Conservation (phyloP, 2,797 vertebrate genomes). For the Fratercula arctica region DNA sequence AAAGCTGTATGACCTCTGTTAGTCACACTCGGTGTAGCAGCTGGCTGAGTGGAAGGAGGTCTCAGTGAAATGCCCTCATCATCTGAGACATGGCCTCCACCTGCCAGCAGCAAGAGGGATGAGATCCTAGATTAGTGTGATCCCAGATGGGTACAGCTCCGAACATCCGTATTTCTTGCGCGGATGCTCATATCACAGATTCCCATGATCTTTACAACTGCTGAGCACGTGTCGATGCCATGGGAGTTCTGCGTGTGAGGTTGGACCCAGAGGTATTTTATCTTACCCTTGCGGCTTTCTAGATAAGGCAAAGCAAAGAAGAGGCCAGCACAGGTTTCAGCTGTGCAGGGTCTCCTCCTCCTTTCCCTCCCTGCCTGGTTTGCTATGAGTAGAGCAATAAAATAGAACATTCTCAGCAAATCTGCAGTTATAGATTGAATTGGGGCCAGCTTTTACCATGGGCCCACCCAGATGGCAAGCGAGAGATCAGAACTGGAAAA, state of each 20-base stretch:
- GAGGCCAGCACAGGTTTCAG: neutral
- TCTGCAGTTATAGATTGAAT: neutral
- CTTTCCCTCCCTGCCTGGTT: neutral
- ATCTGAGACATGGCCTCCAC: neutral
- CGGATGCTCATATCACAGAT: neutral
- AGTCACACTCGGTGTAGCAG: neutral
- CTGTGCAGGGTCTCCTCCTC: neutral
- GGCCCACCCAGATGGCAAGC: neutral
- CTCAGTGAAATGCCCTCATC: neutral
- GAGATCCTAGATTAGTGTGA: neutral
- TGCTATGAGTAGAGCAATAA: neutral
- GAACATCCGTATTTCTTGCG: neutral
- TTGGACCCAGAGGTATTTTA: neutral
- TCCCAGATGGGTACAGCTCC: neutral
- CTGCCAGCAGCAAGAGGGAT: neutral
- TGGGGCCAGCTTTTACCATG: neutral
- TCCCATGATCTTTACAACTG: neutral
- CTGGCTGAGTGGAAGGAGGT: neutral
- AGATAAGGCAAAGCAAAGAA: neutral
- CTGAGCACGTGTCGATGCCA: neutral
- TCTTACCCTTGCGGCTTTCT: neutral
- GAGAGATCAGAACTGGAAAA: neutral
- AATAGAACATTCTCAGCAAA: neutral
- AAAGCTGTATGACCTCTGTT: neutral
- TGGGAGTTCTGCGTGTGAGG: rapidly evolving